A percentile compares a stretch with the other conserved stretches of the same genome.
phyloP scores from a whole-genome alignment of 2,113 vertebrate species.

The Entomyzon cyanotis region DNA sequence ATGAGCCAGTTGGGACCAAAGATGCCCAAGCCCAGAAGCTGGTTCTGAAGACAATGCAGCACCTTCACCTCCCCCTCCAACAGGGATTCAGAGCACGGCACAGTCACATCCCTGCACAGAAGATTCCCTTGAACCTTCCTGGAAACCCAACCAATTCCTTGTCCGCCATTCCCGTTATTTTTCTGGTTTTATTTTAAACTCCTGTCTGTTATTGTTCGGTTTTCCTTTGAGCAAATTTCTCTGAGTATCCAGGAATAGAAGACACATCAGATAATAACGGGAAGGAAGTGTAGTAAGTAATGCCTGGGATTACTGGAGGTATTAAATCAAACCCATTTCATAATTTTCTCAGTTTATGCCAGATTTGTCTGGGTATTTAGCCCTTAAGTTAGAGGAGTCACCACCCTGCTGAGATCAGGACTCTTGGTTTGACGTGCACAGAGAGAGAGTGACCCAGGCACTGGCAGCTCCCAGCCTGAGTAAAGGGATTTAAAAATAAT shows the following conservation, averaged over 20 bases:
- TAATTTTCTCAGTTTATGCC: background rate
- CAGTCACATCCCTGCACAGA: fast-evolving
- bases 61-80: background rate
- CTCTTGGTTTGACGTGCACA: fast-evolving
- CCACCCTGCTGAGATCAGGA: background rate
- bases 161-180: background rate
- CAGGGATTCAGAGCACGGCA: fast-evolving
- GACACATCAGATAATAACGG: background rate
- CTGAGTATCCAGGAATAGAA: background rate
- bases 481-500: background rate
- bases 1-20: background rate
- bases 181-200: slow-evolving; percentile 29
- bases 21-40: fast-evolving
- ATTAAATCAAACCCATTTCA: background rate
- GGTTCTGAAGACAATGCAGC: background rate
- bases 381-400: background rate
- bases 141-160: background rate
- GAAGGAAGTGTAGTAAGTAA: slow-evolving; percentile 27
- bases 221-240: background rate
- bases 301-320: background rate
- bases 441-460: background rate
- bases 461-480: background rate
- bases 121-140: background rate
- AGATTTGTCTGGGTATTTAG: background rate
- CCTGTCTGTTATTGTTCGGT: background rate